Percentiles rank a stretch among this genome's conserved stretches.
These are phyloP conservation scores for Trachemys scripta DNA, from an alignment of 2,113 vertebrate genomes.

Conservation along the genomic window DNA sequence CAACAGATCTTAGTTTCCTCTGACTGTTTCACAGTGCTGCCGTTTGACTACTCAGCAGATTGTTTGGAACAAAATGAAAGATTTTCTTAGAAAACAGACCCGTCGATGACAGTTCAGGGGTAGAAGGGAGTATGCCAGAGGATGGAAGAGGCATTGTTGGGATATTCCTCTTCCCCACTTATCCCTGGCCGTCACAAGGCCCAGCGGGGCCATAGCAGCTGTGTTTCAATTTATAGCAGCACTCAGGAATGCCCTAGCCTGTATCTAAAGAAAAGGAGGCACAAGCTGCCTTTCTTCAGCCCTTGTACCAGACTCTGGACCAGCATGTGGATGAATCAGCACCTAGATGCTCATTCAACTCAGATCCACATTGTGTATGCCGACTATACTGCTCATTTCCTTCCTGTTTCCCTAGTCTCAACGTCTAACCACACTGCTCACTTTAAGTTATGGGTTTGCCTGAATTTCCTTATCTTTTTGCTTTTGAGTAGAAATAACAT, in stretches of 20 bases:
- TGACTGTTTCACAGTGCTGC: not conserved
- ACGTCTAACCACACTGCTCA: accelerated
- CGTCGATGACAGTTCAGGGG: not conserved
- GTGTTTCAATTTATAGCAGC: accelerated
- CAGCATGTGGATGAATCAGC: accelerated
- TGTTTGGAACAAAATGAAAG: not conserved
- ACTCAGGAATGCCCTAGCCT: accelerated
- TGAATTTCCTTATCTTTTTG: not conserved
- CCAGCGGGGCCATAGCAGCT: accelerated
- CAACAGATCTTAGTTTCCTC: not conserved
- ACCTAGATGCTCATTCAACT: accelerated
- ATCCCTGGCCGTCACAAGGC: not conserved
- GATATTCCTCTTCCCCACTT: not conserved
- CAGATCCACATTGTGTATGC: not conserved
- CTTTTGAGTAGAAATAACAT: not conserved
- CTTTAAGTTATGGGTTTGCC: not conserved
- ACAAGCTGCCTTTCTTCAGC: accelerated
- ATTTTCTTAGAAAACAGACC: not conserved
- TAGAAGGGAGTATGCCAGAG: not conserved
- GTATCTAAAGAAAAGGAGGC: accelerated
- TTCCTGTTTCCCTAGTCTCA: not conserved
- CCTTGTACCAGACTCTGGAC: accelerated
- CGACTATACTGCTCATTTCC: not conserved
- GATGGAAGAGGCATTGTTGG: accelerated
- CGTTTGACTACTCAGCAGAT: not conserved